A percentile compares a stretch with the other conserved stretches of the same genome.
Conservation (phyloP, 2,888 invertebrate species). For the Ischnura elegans region DNA sequence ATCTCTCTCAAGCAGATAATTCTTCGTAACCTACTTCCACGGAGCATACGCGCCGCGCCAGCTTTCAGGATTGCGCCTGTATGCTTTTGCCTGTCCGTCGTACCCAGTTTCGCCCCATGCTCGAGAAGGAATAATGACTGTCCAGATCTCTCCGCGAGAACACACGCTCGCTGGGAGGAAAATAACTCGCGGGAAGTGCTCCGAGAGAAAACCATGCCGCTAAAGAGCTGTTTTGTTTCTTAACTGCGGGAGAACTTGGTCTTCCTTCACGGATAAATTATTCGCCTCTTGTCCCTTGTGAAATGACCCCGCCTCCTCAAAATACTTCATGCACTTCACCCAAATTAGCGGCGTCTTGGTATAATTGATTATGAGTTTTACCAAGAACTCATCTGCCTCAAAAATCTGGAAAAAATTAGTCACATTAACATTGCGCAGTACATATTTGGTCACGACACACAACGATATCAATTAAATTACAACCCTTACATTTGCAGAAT, state of each 20-base stretch:
- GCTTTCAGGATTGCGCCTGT: conserved; percentile 14
- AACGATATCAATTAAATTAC: too few relatives aligned
- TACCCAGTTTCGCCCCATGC: conserved; percentile 15
- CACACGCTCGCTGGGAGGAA: background rate
- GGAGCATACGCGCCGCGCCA: background rate
- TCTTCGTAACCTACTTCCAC: conserved; percentile 17
- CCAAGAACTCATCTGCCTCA: background rate
- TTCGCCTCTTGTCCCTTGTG: background rate
- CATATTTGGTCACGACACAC: too few relatives aligned
- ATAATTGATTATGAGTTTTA: background rate
- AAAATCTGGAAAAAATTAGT: background rate
- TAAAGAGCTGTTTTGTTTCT: conserved; percentile 28
- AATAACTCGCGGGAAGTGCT: background rate
- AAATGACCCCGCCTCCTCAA: background rate
- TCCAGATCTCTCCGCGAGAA: background rate
- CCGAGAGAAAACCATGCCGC: background rate
- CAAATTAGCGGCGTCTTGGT: background rate
- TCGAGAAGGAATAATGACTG: conserved; percentile 15
- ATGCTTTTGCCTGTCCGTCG: conserved; percentile 2
- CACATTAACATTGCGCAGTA: too few relatives aligned
- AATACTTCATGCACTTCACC: background rate
- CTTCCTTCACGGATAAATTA: background rate
- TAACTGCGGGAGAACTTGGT: background rate
- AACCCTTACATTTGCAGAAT: too few relatives aligned
- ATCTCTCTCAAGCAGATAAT: background rate